Percentiles rank a stretch among this genome's conserved stretches.
Evolutionary conservation across 2,113 vertebrate species (phyloP).

Genomic region (Entosphenus tridentatus): DNA sequence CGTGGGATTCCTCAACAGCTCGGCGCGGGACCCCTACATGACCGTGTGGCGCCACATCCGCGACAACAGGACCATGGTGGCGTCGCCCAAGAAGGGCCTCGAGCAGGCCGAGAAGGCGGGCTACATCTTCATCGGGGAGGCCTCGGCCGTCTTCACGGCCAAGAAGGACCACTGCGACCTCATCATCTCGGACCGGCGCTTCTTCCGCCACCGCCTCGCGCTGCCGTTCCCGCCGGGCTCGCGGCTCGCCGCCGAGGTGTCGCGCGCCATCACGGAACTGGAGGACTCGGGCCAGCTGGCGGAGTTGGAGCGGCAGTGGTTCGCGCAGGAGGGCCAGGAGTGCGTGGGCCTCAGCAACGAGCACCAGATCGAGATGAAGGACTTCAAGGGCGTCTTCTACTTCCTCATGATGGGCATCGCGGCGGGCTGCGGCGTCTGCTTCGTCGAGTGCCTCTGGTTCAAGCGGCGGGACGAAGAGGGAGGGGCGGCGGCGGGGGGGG

Average conservation of each 20-base stretch:
- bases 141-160: constrained; percentile 1
- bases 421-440: background rate
- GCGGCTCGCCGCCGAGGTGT: background rate
- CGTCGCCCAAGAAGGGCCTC: background rate
- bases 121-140: constrained; percentile 3
- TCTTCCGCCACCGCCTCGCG: constrained; percentile 5
- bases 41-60: constrained; percentile 1
- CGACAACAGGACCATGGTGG: constrained; percentile 1
- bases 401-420: constrained; percentile 6
- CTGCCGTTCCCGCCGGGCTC: constrained; percentile 1
- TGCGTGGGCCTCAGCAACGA: background rate
- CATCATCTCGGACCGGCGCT: background rate
- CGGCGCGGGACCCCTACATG: constrained; percentile 1
- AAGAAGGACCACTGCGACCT: constrained; percentile 1
- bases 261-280: background rate
- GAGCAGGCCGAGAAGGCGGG: background rate
- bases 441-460: constrained; percentile 1
- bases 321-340: background rate
- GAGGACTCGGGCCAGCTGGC: background rate
- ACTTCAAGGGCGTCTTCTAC: constrained; percentile 1
- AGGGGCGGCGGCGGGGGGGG: background rate
- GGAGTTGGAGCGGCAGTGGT: constrained; percentile 3
- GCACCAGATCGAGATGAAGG: constrained; percentile 4
- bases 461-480: background rate
- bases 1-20: background rate